phyloP scores from a whole-genome alignment of 2,888 invertebrate genomes.

The Anoplius nigerrimus region DNA sequence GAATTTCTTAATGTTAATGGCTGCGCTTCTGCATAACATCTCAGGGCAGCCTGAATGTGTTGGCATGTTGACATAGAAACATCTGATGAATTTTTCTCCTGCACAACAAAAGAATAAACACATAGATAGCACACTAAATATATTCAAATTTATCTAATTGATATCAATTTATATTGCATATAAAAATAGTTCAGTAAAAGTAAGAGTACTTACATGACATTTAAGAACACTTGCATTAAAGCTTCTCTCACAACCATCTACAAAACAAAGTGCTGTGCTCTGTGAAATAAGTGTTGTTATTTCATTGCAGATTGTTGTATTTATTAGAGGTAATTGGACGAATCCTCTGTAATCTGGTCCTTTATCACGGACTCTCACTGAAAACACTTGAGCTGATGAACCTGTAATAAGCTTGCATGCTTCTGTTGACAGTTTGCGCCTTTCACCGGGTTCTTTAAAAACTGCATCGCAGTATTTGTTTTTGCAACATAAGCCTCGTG shows the following conservation, averaged over 20 bases:
- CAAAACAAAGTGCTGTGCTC: conserved; percentile 77
- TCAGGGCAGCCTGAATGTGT: conserved; percentile 81
- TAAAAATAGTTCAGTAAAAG: background rate
- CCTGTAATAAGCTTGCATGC: conserved; percentile 82
- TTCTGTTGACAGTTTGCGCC: conserved; percentile 79
- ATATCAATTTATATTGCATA: background rate
- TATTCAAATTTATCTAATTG: background rate
- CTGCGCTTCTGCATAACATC: conserved; percentile 79
- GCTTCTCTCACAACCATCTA: conserved; percentile 78
- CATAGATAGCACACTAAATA: background rate
- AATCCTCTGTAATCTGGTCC: conserved; percentile 85
- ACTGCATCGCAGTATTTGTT: conserved; percentile 83
- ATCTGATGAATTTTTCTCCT: conserved; percentile 67
- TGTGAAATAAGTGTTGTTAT: conserved; percentile 72
- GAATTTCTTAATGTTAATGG: conserved; percentile 80
- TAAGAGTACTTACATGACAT: conserved; percentile 75
- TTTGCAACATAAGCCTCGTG: conserved; percentile 84
- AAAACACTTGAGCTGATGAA: conserved; percentile 80
- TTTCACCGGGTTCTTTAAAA: conserved; percentile 79
- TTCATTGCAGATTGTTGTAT: conserved; percentile 70
- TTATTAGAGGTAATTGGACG: conserved; percentile 77
- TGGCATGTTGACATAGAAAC: conserved; percentile 75
- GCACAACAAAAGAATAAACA: conserved; percentile 19
- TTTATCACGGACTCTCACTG: conserved; percentile 82
- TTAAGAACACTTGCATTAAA: conserved; percentile 78